Conservation (phyloP, 2,797 vertebrate genomes). For the Crypturellus tataupa region DNA sequence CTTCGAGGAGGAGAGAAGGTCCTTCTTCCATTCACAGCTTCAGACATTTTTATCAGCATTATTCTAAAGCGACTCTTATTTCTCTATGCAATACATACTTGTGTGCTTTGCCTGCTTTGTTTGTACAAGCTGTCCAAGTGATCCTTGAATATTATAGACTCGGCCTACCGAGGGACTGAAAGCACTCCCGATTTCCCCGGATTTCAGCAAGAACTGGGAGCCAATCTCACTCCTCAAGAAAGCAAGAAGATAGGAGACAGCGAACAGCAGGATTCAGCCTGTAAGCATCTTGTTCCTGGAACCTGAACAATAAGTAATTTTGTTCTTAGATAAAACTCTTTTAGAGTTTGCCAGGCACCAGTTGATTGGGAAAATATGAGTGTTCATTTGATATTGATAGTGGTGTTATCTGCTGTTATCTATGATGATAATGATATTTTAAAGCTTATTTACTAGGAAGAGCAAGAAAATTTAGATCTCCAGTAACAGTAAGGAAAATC, state of each 20-base stretch:
- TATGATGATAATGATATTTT: neutral
- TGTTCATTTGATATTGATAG: constrained; percentile 6
- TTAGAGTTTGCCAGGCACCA: neutral
- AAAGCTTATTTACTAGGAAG: constrained; percentile 42
- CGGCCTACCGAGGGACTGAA: neutral
- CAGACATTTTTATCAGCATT: neutral
- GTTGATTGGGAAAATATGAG: neutral
- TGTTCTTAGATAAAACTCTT: constrained; percentile 30
- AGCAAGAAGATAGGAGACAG: neutral
- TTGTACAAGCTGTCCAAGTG: neutral
- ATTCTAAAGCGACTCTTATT: neutral
- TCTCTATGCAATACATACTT: too few species aligned
- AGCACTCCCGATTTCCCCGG: neutral
- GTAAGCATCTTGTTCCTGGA: neutral
- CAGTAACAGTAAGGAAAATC: constrained; percentile 4
- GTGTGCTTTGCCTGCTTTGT: neutral
- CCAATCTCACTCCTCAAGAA: neutral
- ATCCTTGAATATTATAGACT: neutral
- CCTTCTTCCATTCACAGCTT: too few species aligned
- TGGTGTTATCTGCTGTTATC: constrained; percentile 17
- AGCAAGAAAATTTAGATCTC: constrained; percentile 11
- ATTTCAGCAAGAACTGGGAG: neutral
- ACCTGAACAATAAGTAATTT: constrained; percentile 31
- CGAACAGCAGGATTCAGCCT: fast-evolving
- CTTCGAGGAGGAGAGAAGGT: neutral